Evolutionary conservation across 2,113 vertebrate species (phyloP).

Genomic region (Taxidea taxus): DNA sequence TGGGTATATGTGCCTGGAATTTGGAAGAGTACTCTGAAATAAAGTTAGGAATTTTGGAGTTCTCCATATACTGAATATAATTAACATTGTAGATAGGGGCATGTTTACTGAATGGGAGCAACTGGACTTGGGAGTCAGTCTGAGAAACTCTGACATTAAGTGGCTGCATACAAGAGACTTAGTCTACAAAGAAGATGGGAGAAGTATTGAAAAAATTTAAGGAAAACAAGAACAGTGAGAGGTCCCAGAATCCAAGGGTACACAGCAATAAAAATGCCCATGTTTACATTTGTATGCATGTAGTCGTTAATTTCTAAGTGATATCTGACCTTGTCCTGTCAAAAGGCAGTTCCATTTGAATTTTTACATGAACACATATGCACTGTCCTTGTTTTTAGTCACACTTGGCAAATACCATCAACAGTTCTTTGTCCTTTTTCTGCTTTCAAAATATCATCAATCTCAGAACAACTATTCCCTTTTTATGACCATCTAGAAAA

Average conservation of each 20-base stretch:
- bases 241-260: not conserved
- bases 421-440: not conserved
- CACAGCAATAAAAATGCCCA: not conserved
- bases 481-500: not conserved
- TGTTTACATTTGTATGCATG: not conserved
- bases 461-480: not conserved
- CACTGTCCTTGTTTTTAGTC: not conserved
- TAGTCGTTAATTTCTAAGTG: not conserved
- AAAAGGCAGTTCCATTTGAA: not conserved
- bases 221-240: not conserved
- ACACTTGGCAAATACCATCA: not conserved
- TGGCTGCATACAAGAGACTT: not conserved
- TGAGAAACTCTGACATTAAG: not conserved
- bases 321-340: not conserved
- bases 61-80: not conserved
- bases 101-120: not conserved
- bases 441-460: not conserved
- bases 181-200: not conserved
- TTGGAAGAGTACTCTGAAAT: not conserved
- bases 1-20: not conserved
- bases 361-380: not conserved
- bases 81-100: not conserved
- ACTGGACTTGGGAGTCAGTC: not conserved
- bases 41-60: not conserved
- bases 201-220: not conserved